A percentile compares a stretch with the other conserved stretches of the same genome.
Conservation (phyloP, 2,113 vertebrate species). For the Talpa occidentalis region DNA sequence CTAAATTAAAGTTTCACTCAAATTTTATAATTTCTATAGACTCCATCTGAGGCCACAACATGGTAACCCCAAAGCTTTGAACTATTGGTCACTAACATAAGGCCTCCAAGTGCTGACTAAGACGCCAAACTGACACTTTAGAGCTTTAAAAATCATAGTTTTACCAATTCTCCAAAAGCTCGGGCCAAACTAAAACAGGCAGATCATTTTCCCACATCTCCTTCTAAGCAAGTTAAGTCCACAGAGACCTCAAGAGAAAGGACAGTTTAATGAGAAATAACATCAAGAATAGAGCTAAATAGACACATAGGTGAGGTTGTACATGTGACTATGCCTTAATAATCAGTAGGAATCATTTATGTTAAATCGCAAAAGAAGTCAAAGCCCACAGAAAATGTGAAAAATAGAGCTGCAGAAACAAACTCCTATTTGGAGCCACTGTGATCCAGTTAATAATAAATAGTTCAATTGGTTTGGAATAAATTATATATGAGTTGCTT, state of each 20-base stretch:
- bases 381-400: background rate
- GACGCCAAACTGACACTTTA: background rate
- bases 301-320: background rate
- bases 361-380: background rate
- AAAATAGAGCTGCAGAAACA: background rate
- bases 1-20: conserved; percentile 33
- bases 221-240: background rate
- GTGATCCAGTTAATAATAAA: background rate
- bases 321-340: background rate
- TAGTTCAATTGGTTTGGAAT: background rate
- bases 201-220: background rate
- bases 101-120: background rate
- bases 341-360: background rate
- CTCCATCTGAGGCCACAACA: background rate
- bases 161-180: conserved; percentile 12
- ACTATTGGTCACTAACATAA: background rate
- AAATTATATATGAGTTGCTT: background rate
- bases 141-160: background rate
- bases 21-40: background rate
- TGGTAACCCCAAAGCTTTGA: background rate
- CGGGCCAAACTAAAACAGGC: background rate
- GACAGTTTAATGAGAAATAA: background rate
- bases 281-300: background rate
- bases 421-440: background rate
- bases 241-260: background rate